These are phyloP conservation scores for Xestia c-nigrum DNA, from an alignment of 2,888 invertebrate genomes.

Conservation along the genomic window DNA sequence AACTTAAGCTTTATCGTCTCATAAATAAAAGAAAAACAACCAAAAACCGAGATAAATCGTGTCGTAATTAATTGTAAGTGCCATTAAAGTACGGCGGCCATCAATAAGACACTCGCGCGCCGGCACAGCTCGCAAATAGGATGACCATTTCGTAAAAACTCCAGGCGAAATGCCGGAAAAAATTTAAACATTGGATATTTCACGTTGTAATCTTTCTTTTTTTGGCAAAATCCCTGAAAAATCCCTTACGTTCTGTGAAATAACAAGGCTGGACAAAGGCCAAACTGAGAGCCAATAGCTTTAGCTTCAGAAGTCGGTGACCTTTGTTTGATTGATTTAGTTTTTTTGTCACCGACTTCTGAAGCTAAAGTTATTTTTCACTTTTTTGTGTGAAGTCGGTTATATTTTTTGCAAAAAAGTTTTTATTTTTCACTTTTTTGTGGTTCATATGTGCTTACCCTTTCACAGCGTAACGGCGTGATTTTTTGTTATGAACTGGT, in stretches of 20 bases:
- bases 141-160: not conserved
- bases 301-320: too few relatives aligned
- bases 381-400: too few relatives aligned
- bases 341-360: too few relatives aligned
- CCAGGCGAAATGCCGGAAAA: not conserved
- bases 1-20: slow-evolving; percentile 37
- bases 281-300: too few relatives aligned
- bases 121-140: not conserved
- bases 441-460: too few relatives aligned
- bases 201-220: not conserved
- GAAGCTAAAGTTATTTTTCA: too few relatives aligned
- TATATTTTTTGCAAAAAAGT: too few relatives aligned
- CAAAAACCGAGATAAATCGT: slow-evolving; percentile 35
- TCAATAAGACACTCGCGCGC: slow-evolving; percentile 32
- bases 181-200: not conserved
- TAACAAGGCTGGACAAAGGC: not conserved
- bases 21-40: slow-evolving; percentile 43
- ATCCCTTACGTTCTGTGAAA: not conserved
- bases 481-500: too few relatives aligned
- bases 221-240: not conserved
- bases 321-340: too few relatives aligned
- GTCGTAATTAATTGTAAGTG: slow-evolving; percentile 58
- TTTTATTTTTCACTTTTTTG: too few relatives aligned
- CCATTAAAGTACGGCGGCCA: slow-evolving; percentile 36
- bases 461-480: too few relatives aligned